Conservation (phyloP, 2,888 invertebrate genomes). For the Ryuthela nishihirai region DNA sequence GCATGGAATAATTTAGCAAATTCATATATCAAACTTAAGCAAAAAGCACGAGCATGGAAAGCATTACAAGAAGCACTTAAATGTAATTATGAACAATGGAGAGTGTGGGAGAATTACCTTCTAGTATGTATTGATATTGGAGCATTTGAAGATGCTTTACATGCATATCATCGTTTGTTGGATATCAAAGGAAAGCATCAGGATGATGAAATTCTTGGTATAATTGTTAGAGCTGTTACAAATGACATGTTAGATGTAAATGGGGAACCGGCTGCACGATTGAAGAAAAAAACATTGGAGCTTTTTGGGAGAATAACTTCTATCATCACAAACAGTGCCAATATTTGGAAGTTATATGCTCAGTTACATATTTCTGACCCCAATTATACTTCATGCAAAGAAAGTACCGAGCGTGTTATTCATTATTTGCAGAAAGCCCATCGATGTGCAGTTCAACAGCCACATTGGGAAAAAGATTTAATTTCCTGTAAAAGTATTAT, state of each 20-base stretch:
- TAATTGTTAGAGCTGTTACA: constrained; percentile 67
- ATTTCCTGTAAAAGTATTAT: constrained; percentile 61
- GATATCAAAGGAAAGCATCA: constrained; percentile 76
- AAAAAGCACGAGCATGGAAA: constrained; percentile 78
- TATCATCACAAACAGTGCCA: constrained; percentile 58
- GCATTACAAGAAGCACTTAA: constrained; percentile 83
- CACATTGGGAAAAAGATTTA: constrained; percentile 56
- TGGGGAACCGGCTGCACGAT: constrained; percentile 47
- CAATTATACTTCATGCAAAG: constrained; percentile 47
- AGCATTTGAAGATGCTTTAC: constrained; percentile 76
- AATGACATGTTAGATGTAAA: constrained; percentile 61
- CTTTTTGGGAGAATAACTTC: constrained; percentile 71
- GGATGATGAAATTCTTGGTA: constrained; percentile 69
- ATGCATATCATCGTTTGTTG: constrained; percentile 76
- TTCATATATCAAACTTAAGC: constrained; percentile 79
- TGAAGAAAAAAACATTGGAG: constrained; percentile 60
- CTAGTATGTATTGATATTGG: constrained; percentile 80
- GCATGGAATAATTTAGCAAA: constrained; percentile 98
- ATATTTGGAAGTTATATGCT: constrained; percentile 79
- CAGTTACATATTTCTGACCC: constrained; percentile 56
- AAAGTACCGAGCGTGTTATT: constrained; percentile 57
- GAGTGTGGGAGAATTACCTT: constrained; percentile 93
- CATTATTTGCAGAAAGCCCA: constrained; percentile 75
- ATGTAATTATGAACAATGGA: constrained; percentile 87
- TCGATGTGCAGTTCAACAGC: constrained; percentile 64